Conservation (phyloP, 2,113 vertebrate genomes). For the Alaudala cheleensis region DNA sequence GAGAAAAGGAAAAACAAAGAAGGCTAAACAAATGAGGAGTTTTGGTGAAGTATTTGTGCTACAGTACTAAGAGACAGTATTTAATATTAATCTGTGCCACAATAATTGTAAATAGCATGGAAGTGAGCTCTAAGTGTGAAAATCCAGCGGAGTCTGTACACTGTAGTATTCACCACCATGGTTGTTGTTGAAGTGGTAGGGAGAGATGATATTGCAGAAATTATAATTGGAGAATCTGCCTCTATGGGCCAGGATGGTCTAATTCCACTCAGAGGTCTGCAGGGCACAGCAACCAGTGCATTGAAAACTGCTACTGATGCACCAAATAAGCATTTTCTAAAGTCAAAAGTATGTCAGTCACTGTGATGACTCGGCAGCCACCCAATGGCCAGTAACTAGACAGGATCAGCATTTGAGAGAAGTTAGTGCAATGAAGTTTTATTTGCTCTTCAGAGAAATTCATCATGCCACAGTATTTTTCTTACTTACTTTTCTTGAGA, state of each 20-base stretch:
- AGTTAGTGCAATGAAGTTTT: slow-evolving; percentile 42
- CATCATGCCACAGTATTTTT: background rate
- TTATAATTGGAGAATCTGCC: slow-evolving; percentile 3
- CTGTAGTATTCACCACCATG: background rate
- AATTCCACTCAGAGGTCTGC: slow-evolving; percentile 60
- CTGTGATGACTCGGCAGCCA: slow-evolving; percentile 53
- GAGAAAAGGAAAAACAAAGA: background rate
- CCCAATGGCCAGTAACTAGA: slow-evolving; percentile 37
- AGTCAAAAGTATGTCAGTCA: slow-evolving; percentile 61
- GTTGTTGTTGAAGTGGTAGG: background rate
- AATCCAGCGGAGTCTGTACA: background rate
- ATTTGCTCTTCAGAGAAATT: slow-evolving; percentile 26
- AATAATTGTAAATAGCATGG: background rate
- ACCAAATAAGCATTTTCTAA: slow-evolving; percentile 70
- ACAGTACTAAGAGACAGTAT: background rate
- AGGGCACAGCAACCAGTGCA: slow-evolving; percentile 45
- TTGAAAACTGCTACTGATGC: slow-evolving; percentile 69
- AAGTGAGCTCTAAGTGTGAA: background rate
- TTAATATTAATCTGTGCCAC: background rate
- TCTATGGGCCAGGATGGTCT: background rate
- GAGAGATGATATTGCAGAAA: background rate
- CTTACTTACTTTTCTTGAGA: background rate
- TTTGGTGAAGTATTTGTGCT: background rate
- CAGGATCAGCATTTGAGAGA: slow-evolving; percentile 65
- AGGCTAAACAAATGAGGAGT: background rate